Evolutionary conservation across 2,888 invertebrate species (phyloP).

Genomic region (Hetaerina titia): DNA sequence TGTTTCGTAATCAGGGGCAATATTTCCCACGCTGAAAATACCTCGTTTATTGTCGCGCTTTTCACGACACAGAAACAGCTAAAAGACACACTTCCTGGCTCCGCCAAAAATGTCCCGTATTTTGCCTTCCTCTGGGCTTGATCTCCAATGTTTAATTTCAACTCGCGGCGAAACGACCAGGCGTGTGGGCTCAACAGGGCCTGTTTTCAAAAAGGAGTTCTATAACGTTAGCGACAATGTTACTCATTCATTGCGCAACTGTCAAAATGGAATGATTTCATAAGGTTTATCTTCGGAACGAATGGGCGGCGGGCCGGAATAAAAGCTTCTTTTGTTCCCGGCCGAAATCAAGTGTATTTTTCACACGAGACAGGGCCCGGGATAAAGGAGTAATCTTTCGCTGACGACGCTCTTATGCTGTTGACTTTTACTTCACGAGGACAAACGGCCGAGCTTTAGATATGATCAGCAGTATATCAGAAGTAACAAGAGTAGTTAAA

Average conservation of each 20-base stretch:
- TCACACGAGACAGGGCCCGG: neutral
- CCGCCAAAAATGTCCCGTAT: neutral
- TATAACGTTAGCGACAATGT: neutral
- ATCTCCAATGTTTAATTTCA: neutral
- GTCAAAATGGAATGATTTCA: slow-evolving; percentile 19
- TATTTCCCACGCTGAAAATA: neutral
- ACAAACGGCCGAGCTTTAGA: neutral
- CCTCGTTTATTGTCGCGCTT: neutral
- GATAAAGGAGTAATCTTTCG: neutral
- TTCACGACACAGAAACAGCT: neutral
- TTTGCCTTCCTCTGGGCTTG: neutral
- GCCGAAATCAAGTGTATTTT: neutral
- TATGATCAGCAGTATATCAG: neutral
- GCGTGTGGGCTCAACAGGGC: neutral
- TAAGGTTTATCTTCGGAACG: slow-evolving; percentile 7
- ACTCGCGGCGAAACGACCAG: neutral
- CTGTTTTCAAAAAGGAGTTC: neutral
- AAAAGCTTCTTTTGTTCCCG: neutral
- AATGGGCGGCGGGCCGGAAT: neutral
- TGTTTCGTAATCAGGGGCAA: neutral
- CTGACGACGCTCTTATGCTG: neutral
- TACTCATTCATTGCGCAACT: slow-evolving; percentile 5
- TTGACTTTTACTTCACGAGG: neutral
- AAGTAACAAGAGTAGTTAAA: neutral
- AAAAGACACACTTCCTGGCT: neutral